Base-by-base conservation (phyloP, 2,888 invertebrate species). In the Mayetiola destructor region DNA sequence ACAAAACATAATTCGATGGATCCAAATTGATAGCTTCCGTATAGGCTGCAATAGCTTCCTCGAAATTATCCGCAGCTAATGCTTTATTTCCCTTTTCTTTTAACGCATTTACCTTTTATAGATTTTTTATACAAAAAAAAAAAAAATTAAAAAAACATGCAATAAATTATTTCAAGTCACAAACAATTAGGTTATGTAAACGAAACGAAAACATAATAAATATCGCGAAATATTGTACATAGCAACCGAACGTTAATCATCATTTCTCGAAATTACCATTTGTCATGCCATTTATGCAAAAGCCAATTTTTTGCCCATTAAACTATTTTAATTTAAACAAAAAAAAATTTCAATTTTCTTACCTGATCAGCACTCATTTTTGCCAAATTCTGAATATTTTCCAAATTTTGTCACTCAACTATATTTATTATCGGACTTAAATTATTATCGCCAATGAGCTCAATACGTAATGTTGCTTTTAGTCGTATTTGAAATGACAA, bases 11-110 rank as follows among this genome's bases (percentile, higher is more conserved):
- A 75, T 93, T 93, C 36, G 76, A 78, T 0, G 76, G 75, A 68
- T 93, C 92, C 59, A 91, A 69, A 14, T 75, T 73, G 61, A 94
- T 89, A 5, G 89, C 94, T 65, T 87, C 80, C 2, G 88, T 80
- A 67, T 94, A 94, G 64, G 73, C 79, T 61, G 81, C 77, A 56
- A 92, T 76, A 0, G 94, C 93, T 62, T 88, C 87, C 9, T 84
- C 80, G 62, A 80, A 84, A 58, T 88, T 83, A 55, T 85, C 85
- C 14, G 80, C 80, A 60, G 84, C 78, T 63, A 94, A 75, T 20
- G 91, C 90, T 30, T 81, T 79, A 70, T 94, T 94, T 61, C 93
- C 94, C 72, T 84, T 83, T 66, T 87, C 86, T 71, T 94, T 94
- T 61, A 93, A 76, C 65, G 77, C 79, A 67, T 83, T 80, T 63